phyloP scores from a whole-genome alignment of 2,113 vertebrate genomes.

The Castor canadensis region DNA sequence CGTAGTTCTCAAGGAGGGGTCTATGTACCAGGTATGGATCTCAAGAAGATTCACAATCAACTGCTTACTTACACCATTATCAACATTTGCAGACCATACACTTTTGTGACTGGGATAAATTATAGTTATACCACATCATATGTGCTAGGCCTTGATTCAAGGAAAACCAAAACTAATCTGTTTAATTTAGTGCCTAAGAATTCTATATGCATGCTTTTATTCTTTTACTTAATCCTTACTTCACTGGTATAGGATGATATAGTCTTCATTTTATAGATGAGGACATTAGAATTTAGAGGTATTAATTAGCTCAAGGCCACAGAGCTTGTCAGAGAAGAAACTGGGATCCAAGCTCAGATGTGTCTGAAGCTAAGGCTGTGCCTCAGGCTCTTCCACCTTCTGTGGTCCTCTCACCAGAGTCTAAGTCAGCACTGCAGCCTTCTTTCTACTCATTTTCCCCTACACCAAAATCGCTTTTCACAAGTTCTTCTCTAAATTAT shows the following conservation, averaged over 20 bases:
- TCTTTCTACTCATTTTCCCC: neutral
- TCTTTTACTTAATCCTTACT: neutral
- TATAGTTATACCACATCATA: neutral
- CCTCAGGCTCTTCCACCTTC: too few relatives aligned
- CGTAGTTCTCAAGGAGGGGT: too few relatives aligned
- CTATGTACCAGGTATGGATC: neutral
- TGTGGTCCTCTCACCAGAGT: neutral
- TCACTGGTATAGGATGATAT: neutral
- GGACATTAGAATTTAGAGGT: neutral
- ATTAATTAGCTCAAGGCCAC: neutral
- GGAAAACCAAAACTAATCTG: neutral
- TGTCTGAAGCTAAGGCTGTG: neutral
- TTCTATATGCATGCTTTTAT: neutral
- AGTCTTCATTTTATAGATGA: neutral
- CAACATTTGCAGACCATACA: neutral
- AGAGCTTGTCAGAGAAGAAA: neutral
- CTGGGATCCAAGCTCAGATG: neutral
- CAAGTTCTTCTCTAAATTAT: neutral
- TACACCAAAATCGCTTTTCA: neutral
- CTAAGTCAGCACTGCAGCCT: neutral
- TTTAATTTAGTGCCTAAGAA: neutral
- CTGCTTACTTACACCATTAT: neutral
- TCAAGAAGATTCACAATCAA: neutral
- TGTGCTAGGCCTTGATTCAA: neutral
- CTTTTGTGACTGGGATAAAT: neutral